Evolutionary conservation across 2,888 invertebrate genomes (phyloP).

Genomic region (Parapristionchus giblindavisi): DNA sequence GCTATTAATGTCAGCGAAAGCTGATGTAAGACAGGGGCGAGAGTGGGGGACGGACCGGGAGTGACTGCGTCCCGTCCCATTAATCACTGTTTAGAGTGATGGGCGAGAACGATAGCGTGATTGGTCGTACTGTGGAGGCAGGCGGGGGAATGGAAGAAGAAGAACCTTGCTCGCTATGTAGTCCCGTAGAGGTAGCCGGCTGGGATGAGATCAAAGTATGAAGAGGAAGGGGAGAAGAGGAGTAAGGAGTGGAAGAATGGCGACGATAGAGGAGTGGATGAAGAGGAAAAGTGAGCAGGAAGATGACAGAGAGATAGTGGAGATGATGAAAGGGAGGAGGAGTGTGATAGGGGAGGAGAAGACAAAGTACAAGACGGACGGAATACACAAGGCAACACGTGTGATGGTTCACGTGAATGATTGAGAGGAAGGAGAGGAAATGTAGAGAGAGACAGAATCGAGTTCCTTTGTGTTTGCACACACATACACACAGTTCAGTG

Average conservation of each 20-base stretch:
- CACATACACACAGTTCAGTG: no score
- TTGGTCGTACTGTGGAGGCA: not conserved
- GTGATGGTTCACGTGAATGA: not conserved
- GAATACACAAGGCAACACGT: no score
- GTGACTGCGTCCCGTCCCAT: no score
- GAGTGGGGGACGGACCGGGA: not conserved
- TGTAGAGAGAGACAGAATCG: not conserved
- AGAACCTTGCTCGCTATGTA: not conserved
- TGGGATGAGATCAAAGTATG: no score
- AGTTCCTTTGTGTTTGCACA: no score
- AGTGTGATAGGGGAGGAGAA: not conserved
- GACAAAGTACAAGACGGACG: not conserved
- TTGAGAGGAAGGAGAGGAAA: not conserved
- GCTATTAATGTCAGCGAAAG: not conserved
- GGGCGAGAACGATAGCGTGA: not conserved
- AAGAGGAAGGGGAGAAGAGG: not conserved
- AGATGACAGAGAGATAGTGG: not conserved
- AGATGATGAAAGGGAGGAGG: not conserved
- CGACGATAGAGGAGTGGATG: not conserved
- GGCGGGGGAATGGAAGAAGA: not conserved
- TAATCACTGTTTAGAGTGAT: no score
- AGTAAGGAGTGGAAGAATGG: not conserved
- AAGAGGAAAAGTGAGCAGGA: not conserved
- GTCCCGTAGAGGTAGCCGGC: not conserved
- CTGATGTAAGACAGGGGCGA: not conserved